Conservation (phyloP, 2,888 invertebrate species). For the Epistrophe grossulariae region DNA sequence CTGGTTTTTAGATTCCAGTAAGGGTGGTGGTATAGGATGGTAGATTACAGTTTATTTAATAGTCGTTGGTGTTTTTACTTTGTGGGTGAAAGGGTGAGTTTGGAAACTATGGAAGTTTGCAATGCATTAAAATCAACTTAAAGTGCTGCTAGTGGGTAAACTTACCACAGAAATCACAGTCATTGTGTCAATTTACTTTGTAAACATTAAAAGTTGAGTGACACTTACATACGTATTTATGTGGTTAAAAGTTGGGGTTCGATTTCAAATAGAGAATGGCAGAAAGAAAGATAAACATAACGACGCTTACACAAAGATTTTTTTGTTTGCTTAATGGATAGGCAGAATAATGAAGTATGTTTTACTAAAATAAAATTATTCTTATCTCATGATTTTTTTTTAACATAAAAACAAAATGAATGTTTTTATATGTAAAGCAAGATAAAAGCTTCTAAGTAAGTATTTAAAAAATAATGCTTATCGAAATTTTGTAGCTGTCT, state of each 20-base stretch:
- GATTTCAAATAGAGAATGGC: neutral
- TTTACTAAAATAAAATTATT: neutral
- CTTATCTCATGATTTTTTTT: no score
- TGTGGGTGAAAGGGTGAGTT: slow-evolving; percentile 15
- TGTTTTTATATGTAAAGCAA: no score
- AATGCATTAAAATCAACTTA: slow-evolving; percentile 70
- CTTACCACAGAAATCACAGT: slow-evolving; percentile 69
- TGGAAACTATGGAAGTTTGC: slow-evolving; percentile 23
- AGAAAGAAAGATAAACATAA: slow-evolving; percentile 22
- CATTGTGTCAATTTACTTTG: slow-evolving; percentile 73
- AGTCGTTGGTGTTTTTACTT: slow-evolving; percentile 44
- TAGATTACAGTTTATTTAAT: slow-evolving; percentile 69
- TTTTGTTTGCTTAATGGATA: neutral
- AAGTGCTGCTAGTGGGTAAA: slow-evolving; percentile 56
- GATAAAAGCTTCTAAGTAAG: no score
- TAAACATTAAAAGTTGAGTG: slow-evolving; percentile 63
- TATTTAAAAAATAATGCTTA: no score
- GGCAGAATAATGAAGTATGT: neutral
- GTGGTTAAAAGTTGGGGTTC: neutral
- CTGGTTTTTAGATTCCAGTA: neutral
- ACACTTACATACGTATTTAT: slow-evolving; percentile 43
- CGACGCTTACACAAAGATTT: no score
- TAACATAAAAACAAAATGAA: no score
- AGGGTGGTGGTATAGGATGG: slow-evolving; percentile 33
- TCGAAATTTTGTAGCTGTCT: no score